Evolutionary conservation across 2,113 vertebrate genomes (phyloP).

Genomic region (Himantopus leucocephalus): DNA sequence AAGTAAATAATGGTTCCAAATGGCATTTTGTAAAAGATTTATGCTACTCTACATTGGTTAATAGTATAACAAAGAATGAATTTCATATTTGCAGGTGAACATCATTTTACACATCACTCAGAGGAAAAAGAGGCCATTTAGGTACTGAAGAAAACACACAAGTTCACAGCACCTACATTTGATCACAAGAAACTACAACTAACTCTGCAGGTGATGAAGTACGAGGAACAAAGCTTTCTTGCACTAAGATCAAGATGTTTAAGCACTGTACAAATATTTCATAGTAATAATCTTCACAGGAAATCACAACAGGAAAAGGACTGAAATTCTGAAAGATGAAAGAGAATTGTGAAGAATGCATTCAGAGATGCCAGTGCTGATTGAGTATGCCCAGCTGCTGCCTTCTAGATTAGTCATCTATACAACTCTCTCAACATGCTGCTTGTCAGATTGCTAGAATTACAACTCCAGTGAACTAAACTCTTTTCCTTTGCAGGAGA

Average conservation of each 20-base stretch:
- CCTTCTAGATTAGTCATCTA: conserved; percentile 10
- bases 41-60: not conserved
- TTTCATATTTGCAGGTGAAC: not conserved
- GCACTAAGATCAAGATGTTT: not conserved
- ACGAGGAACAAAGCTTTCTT: not conserved
- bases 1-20: not conserved
- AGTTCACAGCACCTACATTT: not conserved
- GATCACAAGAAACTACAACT: not conserved
- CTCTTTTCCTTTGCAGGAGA: not conserved
- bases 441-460: not conserved
- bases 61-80: not conserved
- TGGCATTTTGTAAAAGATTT: not conserved
- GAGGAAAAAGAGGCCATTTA: not conserved
- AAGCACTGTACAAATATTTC: not conserved
- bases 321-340: not conserved
- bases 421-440: not conserved
- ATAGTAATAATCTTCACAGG: not conserved
- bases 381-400: not conserved
- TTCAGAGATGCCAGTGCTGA: not conserved
- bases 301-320: not conserved
- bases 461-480: not conserved
- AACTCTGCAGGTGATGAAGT: not conserved
- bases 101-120: not conserved
- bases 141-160: not conserved
- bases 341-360: not conserved